Base-by-base conservation (phyloP, 2,888 invertebrate species). In the Agrochola lychnidis region DNA sequence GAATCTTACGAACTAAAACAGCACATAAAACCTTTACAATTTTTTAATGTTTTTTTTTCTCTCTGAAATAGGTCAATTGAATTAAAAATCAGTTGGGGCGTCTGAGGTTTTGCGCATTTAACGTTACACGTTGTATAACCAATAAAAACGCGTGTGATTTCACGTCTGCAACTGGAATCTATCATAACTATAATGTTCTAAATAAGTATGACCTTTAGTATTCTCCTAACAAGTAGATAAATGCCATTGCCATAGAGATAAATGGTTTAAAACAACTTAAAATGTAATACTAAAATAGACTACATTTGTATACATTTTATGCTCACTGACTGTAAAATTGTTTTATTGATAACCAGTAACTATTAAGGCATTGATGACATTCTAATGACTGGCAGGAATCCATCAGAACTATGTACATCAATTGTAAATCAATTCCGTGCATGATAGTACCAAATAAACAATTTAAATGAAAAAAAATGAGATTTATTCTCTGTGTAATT, bases 251-350 rank as follows among this genome's bases (percentile, higher is more conserved):
- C 40, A n/a, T 59, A 14, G 12, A 30, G 30, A 14, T 67, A 16
- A 59, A 63, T 63, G 22, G 16, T 64, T 69, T 51, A 6, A 36
- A 75, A 45, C 19, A 16, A 25, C 9, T 16, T 56, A 57, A 48
- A 72, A 12, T 16, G 40, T 6, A 40, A 36, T 16, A 25, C 4
- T 14, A 25, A n/a, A n/a, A 16, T 19, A 42, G 1, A 62, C 4
- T 36, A 45, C 16, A 79, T 42, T 57, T 40, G 2, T 19, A 22
- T 36, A 10, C 22, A 51, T 71, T 36, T 40, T 51, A 6, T 56
- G 67, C 51, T 57, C 10, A 57, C 22, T 57, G 76, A 63, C 36
- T 51, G 67, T 51, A 45, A 75, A 79, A 68, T 82, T 25, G 9
- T 63, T 61, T 61, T 4, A 67, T 62, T 45, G 36, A 25, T 62